These are phyloP conservation scores for Clarias macrocephalus DNA, from an alignment of 2,113 vertebrate genomes.

Conservation along the genomic window DNA sequence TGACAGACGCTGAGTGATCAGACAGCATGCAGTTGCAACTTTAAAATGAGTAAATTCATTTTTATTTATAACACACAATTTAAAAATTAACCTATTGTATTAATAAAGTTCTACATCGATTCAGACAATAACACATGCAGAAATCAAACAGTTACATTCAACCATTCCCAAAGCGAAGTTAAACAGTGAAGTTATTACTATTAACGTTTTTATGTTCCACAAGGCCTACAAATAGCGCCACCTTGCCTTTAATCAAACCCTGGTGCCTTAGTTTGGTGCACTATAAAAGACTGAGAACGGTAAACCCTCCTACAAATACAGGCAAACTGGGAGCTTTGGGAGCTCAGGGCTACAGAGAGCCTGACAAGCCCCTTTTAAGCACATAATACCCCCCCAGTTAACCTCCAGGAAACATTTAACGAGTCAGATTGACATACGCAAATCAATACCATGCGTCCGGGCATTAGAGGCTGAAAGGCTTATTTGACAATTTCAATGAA, in stretches of 20 bases:
- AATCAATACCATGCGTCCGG: conserved; percentile 51
- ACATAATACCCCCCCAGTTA: conserved; percentile 45
- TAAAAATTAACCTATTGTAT: background rate
- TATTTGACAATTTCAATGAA: conserved; percentile 28
- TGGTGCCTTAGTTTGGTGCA: background rate
- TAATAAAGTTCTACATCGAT: background rate
- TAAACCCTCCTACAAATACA: conserved; percentile 8
- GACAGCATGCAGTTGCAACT: conserved; percentile 8
- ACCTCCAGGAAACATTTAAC: conserved; percentile 42
- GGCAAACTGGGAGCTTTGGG: conserved; percentile 11
- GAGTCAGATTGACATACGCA: conserved; percentile 41
- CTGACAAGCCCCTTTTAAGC: conserved; percentile 48
- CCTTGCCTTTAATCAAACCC: background rate
- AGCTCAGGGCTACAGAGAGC: background rate
- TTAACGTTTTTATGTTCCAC: background rate
- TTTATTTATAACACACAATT: background rate
- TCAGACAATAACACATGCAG: background rate
- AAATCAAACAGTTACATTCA: background rate
- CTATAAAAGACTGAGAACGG: background rate
- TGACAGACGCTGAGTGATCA: background rate
- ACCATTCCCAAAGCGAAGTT: background rate
- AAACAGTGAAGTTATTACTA: background rate
- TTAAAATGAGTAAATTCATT: background rate
- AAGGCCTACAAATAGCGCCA: background rate
- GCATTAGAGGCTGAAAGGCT: conserved; percentile 37